phyloP scores from a whole-genome alignment of 1,140 invertebrate genomes.

The Nasonia giraulti region DNA sequence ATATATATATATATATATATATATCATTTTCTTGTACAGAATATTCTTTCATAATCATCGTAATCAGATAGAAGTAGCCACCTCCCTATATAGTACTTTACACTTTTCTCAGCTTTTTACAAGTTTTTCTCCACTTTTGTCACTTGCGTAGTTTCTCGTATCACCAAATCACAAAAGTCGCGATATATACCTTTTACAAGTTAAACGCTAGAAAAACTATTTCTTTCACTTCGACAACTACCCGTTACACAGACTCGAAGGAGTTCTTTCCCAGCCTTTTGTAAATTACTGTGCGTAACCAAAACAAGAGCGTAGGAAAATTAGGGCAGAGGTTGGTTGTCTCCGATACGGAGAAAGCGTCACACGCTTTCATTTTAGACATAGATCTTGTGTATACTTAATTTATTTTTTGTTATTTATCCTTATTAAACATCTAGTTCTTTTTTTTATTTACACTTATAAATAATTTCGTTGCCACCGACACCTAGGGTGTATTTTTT shows the following conservation, averaged over 20 bases:
- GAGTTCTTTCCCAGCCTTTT: conserved; percentile 7
- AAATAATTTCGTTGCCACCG: conserved; percentile 56
- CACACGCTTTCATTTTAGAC: conserved; percentile 46
- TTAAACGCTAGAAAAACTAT: conserved; percentile 38
- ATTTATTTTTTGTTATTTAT: conserved; percentile 42
- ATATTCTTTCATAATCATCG: conserved; percentile 56
- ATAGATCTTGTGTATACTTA: conserved; percentile 45
- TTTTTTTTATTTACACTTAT: conserved; percentile 52
- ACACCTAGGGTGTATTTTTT: conserved; percentile 52
- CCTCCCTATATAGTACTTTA: conserved; percentile 46
- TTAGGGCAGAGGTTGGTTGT: conserved; percentile 38
- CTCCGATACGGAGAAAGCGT: conserved; percentile 53
- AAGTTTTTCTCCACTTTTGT: conserved; percentile 8
- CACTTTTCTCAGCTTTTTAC: conserved; percentile 43
- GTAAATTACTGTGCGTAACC: background rate
- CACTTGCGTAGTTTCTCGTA: background rate
- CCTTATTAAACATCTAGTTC: conserved; percentile 46
- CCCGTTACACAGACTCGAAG: conserved; percentile 12
- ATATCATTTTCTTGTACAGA: conserved; percentile 65
- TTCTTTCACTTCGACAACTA: conserved; percentile 20
- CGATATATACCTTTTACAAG: conserved; percentile 20
- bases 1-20: conserved; percentile 57
- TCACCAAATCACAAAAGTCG: conserved; percentile 19
- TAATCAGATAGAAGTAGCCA: conserved; percentile 60
- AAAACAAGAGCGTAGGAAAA: conserved; percentile 19